These are phyloP conservation scores for Mylabris phalerata DNA, from an alignment of 1,140 invertebrate species.

Conservation along the genomic window DNA sequence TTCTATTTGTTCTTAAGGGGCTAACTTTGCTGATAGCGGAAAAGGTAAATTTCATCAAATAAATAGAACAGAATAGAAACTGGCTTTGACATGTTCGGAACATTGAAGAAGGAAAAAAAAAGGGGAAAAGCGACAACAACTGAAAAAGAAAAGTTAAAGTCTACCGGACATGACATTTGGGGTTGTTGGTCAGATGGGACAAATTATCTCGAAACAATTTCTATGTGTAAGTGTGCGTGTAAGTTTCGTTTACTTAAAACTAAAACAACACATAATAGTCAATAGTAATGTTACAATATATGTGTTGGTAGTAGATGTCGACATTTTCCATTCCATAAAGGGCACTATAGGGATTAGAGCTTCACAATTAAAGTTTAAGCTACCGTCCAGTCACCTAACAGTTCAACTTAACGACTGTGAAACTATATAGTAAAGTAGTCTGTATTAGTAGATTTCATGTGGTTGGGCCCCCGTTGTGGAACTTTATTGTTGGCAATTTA, in stretches of 20 bases:
- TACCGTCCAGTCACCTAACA: constrained; percentile 5
- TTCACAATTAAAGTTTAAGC: constrained; percentile 19
- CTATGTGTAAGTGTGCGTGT: background rate
- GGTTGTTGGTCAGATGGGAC: too few relatives aligned
- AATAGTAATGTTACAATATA: constrained; percentile 3
- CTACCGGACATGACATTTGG: too few relatives aligned
- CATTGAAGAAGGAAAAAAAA: too few relatives aligned
- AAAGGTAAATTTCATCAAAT: too few relatives aligned
- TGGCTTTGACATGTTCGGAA: too few relatives aligned
- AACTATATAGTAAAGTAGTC: background rate
- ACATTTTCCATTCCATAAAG: constrained; percentile 7
- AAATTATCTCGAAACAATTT: background rate
- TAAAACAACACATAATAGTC: background rate
- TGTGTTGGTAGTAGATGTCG: background rate
- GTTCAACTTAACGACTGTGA: constrained; percentile 10
- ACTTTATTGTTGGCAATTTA: constrained; percentile 9
- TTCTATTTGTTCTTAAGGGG: too few relatives aligned
- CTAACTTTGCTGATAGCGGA: too few relatives aligned
- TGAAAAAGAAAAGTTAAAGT: too few relatives aligned
- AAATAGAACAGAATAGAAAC: too few relatives aligned
- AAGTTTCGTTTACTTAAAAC: background rate
- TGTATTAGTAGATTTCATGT: too few relatives aligned
- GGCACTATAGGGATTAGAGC: constrained; percentile 6
- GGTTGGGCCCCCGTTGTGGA: too few relatives aligned
- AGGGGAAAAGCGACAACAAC: too few relatives aligned